Base-by-base conservation (phyloP, 2,113 vertebrate genomes). In the Prunella fulvescens region DNA sequence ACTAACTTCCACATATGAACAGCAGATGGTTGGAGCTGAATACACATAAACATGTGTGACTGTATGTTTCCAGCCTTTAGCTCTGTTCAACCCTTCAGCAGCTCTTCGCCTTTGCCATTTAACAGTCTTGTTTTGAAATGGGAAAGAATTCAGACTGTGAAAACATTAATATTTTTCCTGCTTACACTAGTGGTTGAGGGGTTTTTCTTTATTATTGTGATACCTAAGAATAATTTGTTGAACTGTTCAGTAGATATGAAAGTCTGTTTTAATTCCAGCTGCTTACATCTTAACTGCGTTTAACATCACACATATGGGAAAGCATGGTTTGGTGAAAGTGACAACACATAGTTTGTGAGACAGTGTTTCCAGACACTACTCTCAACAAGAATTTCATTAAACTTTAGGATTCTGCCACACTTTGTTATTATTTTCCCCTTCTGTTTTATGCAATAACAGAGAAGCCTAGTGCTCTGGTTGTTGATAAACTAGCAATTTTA, bases 11-110 rank as follows among this genome's bases (percentile, higher is more conserved):
- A 76, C 89, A 87, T 69, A 95, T 37, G 84, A 97, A 78, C 45
- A 91, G 70, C 94, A 97, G 95, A 95, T 96, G 92, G 91, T 90
- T 95, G 87, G 78, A 91, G 50, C 61, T 94, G 56, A 91, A 71
- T 88, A 60, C 86, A 89, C 69, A 87, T 72, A 93, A 92, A 90
- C 89, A 76, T 91, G 73, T 64, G 91, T 76, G 77, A 51, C 48
- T 87, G 37, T 81, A 61, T 65, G 54, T 91, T 66, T 70, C 76
- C 62, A 66, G 81, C 70, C 45, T 79, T 87, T 65, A 79, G 48
- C 83, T 79, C 69, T 81, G 53, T 67, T 93, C 93, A 95, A 95
- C 83, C 69, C 84, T 79, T 89, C 83, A 82, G 42, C 73, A 84
- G 15, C 37, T 83, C 62, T 86, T 91, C 7, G 62, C 40, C 79